Percentiles rank a stretch among this genome's conserved stretches.
These are phyloP conservation scores for Mamestra brassicae DNA, from an alignment of 2,888 invertebrate genomes.

Conservation along the genomic window DNA sequence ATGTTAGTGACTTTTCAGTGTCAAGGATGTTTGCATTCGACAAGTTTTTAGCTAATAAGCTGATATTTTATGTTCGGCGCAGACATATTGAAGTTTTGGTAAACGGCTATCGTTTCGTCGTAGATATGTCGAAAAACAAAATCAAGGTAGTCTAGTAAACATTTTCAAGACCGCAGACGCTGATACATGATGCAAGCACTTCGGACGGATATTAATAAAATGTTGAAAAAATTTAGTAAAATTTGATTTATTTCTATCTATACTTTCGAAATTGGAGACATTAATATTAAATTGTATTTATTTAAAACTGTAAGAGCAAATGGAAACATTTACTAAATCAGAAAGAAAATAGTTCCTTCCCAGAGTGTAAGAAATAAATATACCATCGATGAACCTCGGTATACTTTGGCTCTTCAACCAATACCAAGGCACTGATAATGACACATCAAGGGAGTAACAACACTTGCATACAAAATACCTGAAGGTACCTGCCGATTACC, in stretches of 20 bases:
- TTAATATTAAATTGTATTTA: background rate
- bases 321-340: background rate
- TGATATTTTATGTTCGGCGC: background rate
- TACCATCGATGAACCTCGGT: slow-evolving; percentile 1
- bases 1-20: background rate
- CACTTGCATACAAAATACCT: slow-evolving; percentile 46
- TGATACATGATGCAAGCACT: slow-evolving; percentile 36
- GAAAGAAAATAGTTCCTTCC: background rate
- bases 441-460: slow-evolving; percentile 51
- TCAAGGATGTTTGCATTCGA: background rate
- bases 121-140: slow-evolving; percentile 62
- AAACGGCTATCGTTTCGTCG: slow-evolving; percentile 27
- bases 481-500: background rate
- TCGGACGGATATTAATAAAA: background rate
- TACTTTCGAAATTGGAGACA: background rate
- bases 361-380: background rate
- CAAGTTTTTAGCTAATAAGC: background rate
- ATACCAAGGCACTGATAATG: slow-evolving; percentile 51
- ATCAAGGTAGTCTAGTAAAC: slow-evolving; percentile 65
- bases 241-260: background rate
- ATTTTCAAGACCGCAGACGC: slow-evolving; percentile 60
- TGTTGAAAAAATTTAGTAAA: slow-evolving; percentile 1
- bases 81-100: slow-evolving; percentile 34
- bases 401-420: slow-evolving; percentile 17
- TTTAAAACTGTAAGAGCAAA: background rate